Conservation (phyloP, 1,140 invertebrate species). For the Chlorops oryzae region DNA sequence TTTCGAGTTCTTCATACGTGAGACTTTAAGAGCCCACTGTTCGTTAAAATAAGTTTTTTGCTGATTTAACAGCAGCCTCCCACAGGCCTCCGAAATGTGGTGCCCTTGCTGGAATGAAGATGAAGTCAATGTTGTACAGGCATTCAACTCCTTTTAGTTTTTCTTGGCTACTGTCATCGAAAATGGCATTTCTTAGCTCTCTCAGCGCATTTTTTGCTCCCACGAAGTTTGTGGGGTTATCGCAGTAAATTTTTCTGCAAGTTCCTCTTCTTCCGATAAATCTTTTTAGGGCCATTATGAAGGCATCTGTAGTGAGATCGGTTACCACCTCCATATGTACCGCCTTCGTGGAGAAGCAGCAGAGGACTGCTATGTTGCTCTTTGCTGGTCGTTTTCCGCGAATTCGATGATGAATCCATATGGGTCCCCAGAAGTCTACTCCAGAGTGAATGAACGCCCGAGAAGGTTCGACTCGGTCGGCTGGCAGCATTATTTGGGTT, state of each 20-base stretch:
- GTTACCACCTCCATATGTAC: conserved; percentile 29
- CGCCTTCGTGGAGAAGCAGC: conserved; percentile 26
- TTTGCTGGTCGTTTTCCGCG: conserved; percentile 8
- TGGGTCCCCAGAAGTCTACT: conserved; percentile 44
- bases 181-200: too few species aligned
- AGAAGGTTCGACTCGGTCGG: conserved; percentile 12
- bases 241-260: neutral
- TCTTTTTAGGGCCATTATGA: conserved; percentile 18
- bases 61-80: conserved; percentile 6
- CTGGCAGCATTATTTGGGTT: conserved; percentile 31
- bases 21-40: neutral
- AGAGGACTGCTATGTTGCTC: conserved; percentile 17
- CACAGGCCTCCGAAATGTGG: conserved; percentile 8
- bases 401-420: conserved; percentile 13
- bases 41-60: neutral
- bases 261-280: conserved; percentile 8
- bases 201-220: neutral
- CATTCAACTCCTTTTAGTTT: too few species aligned
- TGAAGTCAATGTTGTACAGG: too few species aligned
- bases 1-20: conserved; percentile 9
- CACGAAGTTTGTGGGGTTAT: conserved; percentile 5
- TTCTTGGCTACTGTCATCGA: too few species aligned
- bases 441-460: conserved; percentile 26
- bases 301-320: conserved; percentile 18
- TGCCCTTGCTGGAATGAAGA: too few species aligned